Evolutionary conservation across 1,140 invertebrate genomes (phyloP), one percentile per base, ranked within the genome.

Genomic region (Cotesia chilonis): DNA sequence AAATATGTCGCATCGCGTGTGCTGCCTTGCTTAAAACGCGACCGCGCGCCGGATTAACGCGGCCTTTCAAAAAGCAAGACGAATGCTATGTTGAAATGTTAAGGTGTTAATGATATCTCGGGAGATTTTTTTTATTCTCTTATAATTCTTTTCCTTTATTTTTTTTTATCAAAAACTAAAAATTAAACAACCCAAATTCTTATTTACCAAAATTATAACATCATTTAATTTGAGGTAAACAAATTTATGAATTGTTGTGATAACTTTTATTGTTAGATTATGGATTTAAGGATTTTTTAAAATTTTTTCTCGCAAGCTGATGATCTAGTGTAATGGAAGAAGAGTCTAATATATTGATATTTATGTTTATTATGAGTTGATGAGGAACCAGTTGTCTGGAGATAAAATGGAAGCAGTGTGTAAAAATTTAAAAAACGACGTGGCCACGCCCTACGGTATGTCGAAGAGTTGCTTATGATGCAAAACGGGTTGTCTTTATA

Each of bases 1-100:
- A 85, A 87, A 87, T 87, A 85, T 84, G 81, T 80, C 78, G 79
- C 76, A 68, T 81, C 83, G 82, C 80, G 82, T 47, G 41, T 83
- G 83, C 78, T 83, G 78, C 77, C 74, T 71, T 75, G 77, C 76
- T 82, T 82, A 81, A 80, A 82, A 80, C 75, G 78, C 79, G 80
- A 80, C 74, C 80, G 80, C 80, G 80, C 72, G 54, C 65, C 73
- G 71, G 71, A 75, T 73, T 77, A 70, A 68, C 74, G 75, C 74
- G 73, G 63, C 73, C 68, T 68, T 71, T 76, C 79, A 79, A 83
- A 47, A 83, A 79, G 81, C 77, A 84, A 84, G 82, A 86, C 82
- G 80, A 83, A 86, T 85, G 83, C 81, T 84, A 81, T 85, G 84
- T 86, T 85, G 84, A 85, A 85, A 82, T 80, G 74, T 74, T 77